Evolutionary conservation across 2,797 vertebrate genomes (phyloP), one percentile per base, ranked within the genome.

Genomic region (Dallia pectoralis): DNA sequence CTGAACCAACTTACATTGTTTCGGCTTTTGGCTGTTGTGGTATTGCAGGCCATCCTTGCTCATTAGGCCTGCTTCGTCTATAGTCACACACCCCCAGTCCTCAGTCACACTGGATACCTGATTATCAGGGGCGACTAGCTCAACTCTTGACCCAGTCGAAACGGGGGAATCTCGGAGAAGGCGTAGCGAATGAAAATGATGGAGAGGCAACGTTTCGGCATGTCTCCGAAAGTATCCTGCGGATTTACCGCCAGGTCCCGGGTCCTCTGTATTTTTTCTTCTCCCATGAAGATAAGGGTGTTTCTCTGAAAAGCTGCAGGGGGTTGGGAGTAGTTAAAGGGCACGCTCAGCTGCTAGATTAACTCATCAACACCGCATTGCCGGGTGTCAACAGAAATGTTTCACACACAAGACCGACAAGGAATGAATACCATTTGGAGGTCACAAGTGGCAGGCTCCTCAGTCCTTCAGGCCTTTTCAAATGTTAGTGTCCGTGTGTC

Each of bases 311-410:
- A 89, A 91, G 86, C 86, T 78, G 49, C 80, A 62, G 87, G 86
- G 86, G 87, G 85, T 75, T 70, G 79, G 82, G 85, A 76, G 84
- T 75, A 82, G 82, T 79, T 86, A 84, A 91, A 93, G 91, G 91
- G 92, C 91, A 92, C 87, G 89, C 89, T 94, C 93, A 94, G 93
- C 92, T 94, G 93, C 93, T 93, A 91, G 93, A 94, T 94, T 92
- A 93, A 94, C 90, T 94, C 93, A 94, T 95, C 94, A 94, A 93
- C 92, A 75, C 91, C 70, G 75, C 94, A 95, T 95, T 94, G 93
- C 93, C 81, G 86, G 84, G 90, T 94, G 93, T 95, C 93, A 94
- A 93, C 93, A 93, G 90, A 93, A 90, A 93, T 93, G 93, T 93
- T 93, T 93, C 88, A 93, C 91, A 88, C 90, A 93, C 91, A 90